These are phyloP conservation scores for Gnathonemus longibarbis DNA, from an alignment of 2,113 vertebrate genomes.

Conservation along the genomic window DNA sequence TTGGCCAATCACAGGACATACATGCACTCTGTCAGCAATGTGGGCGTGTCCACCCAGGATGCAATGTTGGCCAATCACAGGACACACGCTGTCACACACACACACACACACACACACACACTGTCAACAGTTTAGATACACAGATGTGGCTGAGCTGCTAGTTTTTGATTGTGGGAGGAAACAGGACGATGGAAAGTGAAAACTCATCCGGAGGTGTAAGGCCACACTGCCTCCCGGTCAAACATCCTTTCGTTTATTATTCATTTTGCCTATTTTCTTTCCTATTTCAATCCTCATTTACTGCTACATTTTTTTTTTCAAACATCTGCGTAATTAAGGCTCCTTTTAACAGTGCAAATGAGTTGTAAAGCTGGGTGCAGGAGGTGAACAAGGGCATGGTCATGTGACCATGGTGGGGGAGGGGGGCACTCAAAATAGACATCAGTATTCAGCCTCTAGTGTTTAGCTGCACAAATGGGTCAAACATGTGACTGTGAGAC, in stretches of 20 bases:
- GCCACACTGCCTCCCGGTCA: neutral
- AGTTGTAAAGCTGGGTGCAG: neutral
- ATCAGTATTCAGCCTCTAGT: neutral
- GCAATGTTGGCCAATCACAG: no score
- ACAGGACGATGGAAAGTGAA: neutral
- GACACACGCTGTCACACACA: no score
- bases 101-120: neutral
- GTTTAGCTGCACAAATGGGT: neutral
- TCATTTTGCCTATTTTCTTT: neutral
- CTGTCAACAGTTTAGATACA: neutral
- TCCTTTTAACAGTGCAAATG: neutral
- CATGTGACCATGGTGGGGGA: neutral
- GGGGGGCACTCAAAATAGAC: neutral
- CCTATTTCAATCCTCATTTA: neutral
- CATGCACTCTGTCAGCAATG: no score
- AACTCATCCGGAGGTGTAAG: neutral
- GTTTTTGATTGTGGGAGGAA: neutral
- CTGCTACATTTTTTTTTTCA: neutral
- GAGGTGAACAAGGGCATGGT: neutral
- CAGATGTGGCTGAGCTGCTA: neutral
- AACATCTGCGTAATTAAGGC: neutral
- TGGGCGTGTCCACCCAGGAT: neutral
- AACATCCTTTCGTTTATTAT: neutral
- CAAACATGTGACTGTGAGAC: neutral
- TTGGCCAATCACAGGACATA: no score